These are phyloP conservation scores for Ischnus inquisitorius DNA, from an alignment of 2,888 invertebrate species.

Conservation along the genomic window DNA sequence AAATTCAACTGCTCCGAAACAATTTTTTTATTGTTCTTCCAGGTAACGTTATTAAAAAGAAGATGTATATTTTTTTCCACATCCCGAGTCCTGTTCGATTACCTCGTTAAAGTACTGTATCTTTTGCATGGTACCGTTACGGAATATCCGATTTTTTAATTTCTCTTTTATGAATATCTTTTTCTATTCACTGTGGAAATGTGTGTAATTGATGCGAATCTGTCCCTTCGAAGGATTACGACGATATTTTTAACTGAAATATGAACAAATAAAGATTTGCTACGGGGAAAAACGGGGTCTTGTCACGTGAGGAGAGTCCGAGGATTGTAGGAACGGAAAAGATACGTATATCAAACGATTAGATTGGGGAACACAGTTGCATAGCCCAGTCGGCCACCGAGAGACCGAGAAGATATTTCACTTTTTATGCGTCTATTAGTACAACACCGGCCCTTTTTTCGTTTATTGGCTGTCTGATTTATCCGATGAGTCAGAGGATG, in stretches of 20 bases:
- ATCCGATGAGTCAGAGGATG: slow-evolving; percentile 44
- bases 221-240: too few relatives aligned
- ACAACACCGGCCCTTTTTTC: slow-evolving; percentile 6
- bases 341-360: not conserved
- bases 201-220: too few relatives aligned
- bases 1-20: not conserved
- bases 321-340: not conserved
- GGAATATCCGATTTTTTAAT: not conserved
- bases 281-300: not conserved
- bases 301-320: not conserved
- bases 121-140: not conserved
- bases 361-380: slow-evolving; percentile 1
- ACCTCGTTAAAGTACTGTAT: not conserved
- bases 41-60: not conserved
- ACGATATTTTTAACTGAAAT: too few relatives aligned
- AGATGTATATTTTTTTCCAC: not conserved
- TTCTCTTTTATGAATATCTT: too few relatives aligned
- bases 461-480: slow-evolving; percentile 50
- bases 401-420: slow-evolving; percentile 18
- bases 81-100: not conserved
- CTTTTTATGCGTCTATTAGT: slow-evolving; percentile 46
- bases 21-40: not conserved
- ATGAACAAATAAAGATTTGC: too few relatives aligned
- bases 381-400: not conserved
- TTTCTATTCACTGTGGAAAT: too few relatives aligned